A percentile compares a stretch with the other conserved stretches of the same genome.
Evolutionary conservation across 2,888 invertebrate genomes (phyloP).

Genomic region (Gymnocheta viridis): DNA sequence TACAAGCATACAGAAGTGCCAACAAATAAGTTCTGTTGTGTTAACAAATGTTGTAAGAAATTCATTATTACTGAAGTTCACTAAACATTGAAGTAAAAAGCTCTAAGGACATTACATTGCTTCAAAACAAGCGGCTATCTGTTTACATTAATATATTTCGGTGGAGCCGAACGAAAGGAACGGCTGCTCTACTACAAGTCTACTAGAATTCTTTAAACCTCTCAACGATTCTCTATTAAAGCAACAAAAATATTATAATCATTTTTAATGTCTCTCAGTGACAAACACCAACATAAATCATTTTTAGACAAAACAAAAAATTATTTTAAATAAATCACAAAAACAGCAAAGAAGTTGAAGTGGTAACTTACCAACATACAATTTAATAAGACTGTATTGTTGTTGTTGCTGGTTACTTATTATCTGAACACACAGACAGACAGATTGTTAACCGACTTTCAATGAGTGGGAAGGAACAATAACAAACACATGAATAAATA

Average conservation of each 20-base stretch:
- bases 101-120: no score
- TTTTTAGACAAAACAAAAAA: conserved; percentile 28
- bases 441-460: neutral
- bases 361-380: conserved; percentile 14
- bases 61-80: no score
- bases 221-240: neutral
- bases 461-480: neutral
- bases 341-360: conserved; percentile 25
- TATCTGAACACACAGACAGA: no score
- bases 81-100: no score
- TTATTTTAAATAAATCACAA: neutral
- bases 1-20: no score
- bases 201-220: no score
- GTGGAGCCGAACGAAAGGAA: no score
- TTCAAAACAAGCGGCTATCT: no score
- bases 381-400: conserved; percentile 22
- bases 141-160: no score
- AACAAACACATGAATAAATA: conserved; percentile 20
- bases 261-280: conserved; percentile 14
- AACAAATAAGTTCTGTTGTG: no score
- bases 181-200: no score
- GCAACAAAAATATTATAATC: conserved; percentile 4
- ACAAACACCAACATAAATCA: conserved; percentile 46
- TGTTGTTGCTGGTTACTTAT: conserved; percentile 3
- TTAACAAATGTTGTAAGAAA: no score